Base-by-base conservation (phyloP, 2,113 vertebrate genomes). In the Mesembrinibis cayennensis region DNA sequence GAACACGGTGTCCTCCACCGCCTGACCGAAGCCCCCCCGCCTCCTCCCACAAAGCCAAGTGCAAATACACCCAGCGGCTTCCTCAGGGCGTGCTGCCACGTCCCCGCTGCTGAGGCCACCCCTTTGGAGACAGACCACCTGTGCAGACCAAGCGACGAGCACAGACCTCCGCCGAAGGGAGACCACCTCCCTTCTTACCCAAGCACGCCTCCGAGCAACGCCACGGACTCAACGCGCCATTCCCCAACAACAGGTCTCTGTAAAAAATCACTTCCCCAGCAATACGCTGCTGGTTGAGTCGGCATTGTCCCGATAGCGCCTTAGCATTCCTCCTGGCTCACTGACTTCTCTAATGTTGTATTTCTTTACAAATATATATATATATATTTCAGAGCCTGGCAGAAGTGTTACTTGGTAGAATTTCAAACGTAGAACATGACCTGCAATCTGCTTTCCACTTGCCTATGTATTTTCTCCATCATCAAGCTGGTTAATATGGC, bases 61-160 rank as follows among this genome's bases (percentile, higher is more conserved):
- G 11, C 3, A 10, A 58, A 23, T 4, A 12, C 1, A 2, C 42
- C 65, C 63, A 5, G 2, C 0, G 9, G 49, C 36, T 36, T 2
- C 7, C 52, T 2, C 2, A 1, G 73, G 32, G 1, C 1, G 50
- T 13, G 72, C 40, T 10, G 40, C 6, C 49, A 8, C 17, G 4
- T 26, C 52, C 45, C 3, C 3, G 36, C 50, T 15, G 59, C 44
- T 21, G 59, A 8, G 30, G 38, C 23, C n/a, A 8, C 11, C 59
- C 38, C 20, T 17, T 3, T 25, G 52, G 44, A 30, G 26, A 26
- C 55, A 29, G 53, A 15, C 32, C 8, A 7, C 1, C 4, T 4
- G 4, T 0, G 30, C 17, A 15, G 30, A 13, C 15, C 49, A 18
- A 16, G 45, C 1, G 2, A n/a, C 0, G 5, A 32, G 59, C 76